Evolutionary conservation across 2,888 invertebrate genomes (phyloP).

Genomic region (Caenorhabditis sp.): DNA sequence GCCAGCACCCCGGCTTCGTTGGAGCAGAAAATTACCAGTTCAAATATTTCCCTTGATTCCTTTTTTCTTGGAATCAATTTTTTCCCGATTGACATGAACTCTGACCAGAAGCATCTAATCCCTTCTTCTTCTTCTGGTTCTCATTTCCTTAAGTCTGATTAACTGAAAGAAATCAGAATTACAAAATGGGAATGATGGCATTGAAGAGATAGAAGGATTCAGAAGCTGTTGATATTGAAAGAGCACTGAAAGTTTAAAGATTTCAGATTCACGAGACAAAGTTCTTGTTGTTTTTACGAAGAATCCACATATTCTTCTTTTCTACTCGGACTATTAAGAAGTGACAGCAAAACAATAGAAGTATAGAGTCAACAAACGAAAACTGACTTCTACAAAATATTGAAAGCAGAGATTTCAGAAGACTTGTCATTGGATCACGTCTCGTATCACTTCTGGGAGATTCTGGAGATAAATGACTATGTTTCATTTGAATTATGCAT

Average conservation of each 20-base stretch:
- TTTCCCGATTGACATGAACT: slow-evolving; percentile 30
- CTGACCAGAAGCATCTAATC: slow-evolving; percentile 35
- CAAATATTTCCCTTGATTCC: background rate
- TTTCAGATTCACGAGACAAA: background rate
- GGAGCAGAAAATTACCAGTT: background rate
- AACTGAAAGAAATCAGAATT: slow-evolving; percentile 29
- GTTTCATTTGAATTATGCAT: slow-evolving; percentile 21
- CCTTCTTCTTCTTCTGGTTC: slow-evolving; percentile 16
- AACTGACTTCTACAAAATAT: slow-evolving; percentile 8
- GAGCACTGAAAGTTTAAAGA: background rate
- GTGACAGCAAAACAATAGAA: slow-evolving; percentile 13
- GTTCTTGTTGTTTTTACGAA: background rate
- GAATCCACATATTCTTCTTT: slow-evolving; percentile 4
- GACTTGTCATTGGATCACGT: background rate
- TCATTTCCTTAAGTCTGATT: slow-evolving; percentile 28
- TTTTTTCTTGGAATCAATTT: slow-evolving; percentile 5
- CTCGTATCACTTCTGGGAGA: slow-evolving; percentile 8
- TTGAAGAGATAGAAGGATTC: background rate
- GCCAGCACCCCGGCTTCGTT: no score
- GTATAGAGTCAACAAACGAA: background rate
- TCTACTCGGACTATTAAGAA: background rate
- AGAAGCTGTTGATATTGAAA: background rate
- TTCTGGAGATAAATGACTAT: slow-evolving; percentile 26
- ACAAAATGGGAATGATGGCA: slow-evolving; percentile 29
- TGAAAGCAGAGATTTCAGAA: background rate